Evolutionary conservation across 2,888 invertebrate species (phyloP), one percentile per base, ranked within the genome.

Genomic region (Pinctada fucata): DNA sequence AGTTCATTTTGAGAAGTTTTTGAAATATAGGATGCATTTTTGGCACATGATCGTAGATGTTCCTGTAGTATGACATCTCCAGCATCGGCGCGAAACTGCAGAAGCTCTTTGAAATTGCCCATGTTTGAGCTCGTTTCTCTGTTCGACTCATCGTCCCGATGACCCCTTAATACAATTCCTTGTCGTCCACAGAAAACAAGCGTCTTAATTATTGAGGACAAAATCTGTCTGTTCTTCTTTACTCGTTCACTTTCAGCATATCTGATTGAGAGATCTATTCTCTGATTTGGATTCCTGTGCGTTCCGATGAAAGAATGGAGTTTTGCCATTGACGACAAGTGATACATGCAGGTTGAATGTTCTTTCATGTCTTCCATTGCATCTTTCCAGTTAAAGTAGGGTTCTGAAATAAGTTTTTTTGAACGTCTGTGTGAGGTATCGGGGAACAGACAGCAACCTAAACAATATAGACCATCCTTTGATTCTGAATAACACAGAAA

Each of bases 381-480:
- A 67, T 83, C 83, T 78, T 83, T 82, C 83, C 82, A 80, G 76
- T 79, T 80, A 2, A 49, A 50, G 50, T 71, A 83, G 0, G 79
- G 78, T 51, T 79, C 80, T n/a, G 78, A 73, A 13, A 81, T 73
- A 8, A 80, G 48, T 52, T 78, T 71, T 47, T 75, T 78, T 50
- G 79, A 67, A n/a, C 78, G 69, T 74, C 75, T 31, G 67, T 79
- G 78, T 8, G 78, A 72, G 1, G 79, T 83, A 51, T 81, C 78
- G 48, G 80, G 78, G 75, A 82, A 80, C 10, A 75, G 65, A 13
- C n/a, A 16, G 16, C 78, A 78, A 6, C 78, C 73, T 48, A 80
- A 72, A 65, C 83, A 80, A 69, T 79, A 82, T 51, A 83, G 65
- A 2, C 75, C 76, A 51, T 80, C 79, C 6, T 48, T 58, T 50